A percentile compares a stretch with the other conserved stretches of the same genome.
These are phyloP conservation scores for Antheraea yamamai DNA, from an alignment of 2,888 invertebrate genomes.

Conservation along the genomic window DNA sequence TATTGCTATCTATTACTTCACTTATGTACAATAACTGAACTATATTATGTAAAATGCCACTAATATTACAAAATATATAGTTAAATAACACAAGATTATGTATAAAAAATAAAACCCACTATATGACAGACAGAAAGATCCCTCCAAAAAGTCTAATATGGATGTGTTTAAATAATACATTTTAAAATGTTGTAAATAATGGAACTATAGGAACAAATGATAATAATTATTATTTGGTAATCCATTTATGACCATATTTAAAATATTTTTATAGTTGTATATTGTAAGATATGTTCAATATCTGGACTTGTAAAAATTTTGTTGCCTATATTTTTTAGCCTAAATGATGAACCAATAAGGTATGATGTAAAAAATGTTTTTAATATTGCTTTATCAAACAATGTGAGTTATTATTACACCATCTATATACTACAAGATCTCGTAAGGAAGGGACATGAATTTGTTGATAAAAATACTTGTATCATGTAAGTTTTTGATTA, in stretches of 20 bases:
- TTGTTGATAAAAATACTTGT: constrained; percentile 7
- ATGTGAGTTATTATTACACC: constrained; percentile 51
- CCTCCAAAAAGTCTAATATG: too few species aligned
- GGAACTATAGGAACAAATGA: background rate
- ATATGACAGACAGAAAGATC: too few species aligned
- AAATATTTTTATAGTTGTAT: background rate
- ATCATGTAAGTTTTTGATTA: constrained; percentile 14
- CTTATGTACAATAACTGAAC: too few species aligned
- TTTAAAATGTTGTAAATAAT: background rate
- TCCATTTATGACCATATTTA: background rate
- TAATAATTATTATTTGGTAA: background rate
- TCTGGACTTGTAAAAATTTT: background rate
- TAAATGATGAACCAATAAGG: constrained; percentile 31
- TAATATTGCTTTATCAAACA: constrained; percentile 42
- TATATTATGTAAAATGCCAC: too few species aligned
- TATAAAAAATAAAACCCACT: too few species aligned
- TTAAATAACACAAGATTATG: too few species aligned
- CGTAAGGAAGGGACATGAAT: constrained; percentile 39
- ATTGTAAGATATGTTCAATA: too few species aligned
- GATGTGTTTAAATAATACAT: too few species aligned
- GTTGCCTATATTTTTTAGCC: background rate
- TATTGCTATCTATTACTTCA: too few species aligned
- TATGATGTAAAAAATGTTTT: constrained; percentile 50
- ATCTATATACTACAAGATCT: constrained; percentile 54
- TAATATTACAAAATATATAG: too few species aligned